phyloP scores from a whole-genome alignment of 2,888 invertebrate species.

The Patella ulyssiponensis region DNA sequence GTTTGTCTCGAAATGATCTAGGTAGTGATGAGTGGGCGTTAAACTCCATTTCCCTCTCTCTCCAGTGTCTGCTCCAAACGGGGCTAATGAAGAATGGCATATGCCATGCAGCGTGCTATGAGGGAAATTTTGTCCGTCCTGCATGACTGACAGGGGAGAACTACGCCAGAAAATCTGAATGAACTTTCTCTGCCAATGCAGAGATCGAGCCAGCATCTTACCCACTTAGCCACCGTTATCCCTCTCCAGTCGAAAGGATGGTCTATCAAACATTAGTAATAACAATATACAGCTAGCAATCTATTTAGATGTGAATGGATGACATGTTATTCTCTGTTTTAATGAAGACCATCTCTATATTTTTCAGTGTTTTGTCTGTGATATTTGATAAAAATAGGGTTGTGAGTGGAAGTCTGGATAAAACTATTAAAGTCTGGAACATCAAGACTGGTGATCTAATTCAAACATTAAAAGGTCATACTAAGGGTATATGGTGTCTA shows the following conservation, averaged over 20 bases:
- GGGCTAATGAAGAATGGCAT: too few relatives aligned
- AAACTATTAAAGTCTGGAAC: constrained; percentile 65
- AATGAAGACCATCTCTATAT: not conserved
- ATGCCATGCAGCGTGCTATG: too few relatives aligned
- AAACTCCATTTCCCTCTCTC: too few relatives aligned
- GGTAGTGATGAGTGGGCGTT: too few relatives aligned
- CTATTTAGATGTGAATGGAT: not conserved
- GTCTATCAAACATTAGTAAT: not conserved
- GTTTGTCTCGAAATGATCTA: too few relatives aligned
- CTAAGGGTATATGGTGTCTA: constrained; percentile 66
- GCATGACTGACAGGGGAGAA: too few relatives aligned
- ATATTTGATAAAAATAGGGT: constrained; percentile 56
- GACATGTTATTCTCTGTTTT: not conserved
- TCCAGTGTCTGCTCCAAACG: too few relatives aligned
- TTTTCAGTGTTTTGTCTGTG: constrained; percentile 61
- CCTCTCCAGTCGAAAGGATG: not conserved
- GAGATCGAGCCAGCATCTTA: not conserved
- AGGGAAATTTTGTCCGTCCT: too few relatives aligned
- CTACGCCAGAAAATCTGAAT: too few relatives aligned
- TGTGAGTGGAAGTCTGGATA: constrained; percentile 68
- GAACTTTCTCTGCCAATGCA: too few relatives aligned
- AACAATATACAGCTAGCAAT: too few relatives aligned
- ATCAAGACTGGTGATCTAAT: constrained; percentile 53
- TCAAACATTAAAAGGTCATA: constrained; percentile 63
- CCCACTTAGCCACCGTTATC: not conserved